Conservation (phyloP, 2,113 vertebrate genomes). For the Mus spicilegus region DNA sequence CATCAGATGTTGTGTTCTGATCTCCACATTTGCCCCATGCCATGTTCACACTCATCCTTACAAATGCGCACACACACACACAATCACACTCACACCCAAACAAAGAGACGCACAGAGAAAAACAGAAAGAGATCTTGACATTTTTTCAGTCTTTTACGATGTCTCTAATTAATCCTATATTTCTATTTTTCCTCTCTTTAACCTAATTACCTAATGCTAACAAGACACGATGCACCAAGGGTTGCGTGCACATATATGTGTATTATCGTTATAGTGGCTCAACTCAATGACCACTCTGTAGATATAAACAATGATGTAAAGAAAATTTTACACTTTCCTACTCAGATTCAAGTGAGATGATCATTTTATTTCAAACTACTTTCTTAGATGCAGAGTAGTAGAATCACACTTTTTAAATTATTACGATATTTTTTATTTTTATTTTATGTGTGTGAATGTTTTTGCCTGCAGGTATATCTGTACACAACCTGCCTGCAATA, state of each 20-base stretch:
- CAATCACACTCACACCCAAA: not conserved
- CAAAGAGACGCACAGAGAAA: not conserved
- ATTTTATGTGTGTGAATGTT: not conserved
- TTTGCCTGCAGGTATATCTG: too few relatives aligned
- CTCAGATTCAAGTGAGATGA: conserved; percentile 53
- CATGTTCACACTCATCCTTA: not conserved
- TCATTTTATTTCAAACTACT: conserved; percentile 60
- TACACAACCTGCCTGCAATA: too few relatives aligned
- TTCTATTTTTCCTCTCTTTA: conserved; percentile 31
- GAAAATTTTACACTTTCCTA: not conserved
- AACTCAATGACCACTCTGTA: not conserved
- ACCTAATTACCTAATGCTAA: not conserved
- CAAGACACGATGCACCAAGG: not conserved
- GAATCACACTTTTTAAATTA: not conserved
- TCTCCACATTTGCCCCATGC: not conserved
- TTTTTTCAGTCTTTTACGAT: not conserved
- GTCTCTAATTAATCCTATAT: not conserved
- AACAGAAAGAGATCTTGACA: not conserved
- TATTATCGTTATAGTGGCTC: not conserved
- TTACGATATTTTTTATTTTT: not conserved
- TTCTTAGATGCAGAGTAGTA: not conserved
- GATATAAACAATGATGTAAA: not conserved
- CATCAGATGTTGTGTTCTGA: not conserved
- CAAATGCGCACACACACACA: not conserved
- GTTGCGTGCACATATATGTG: not conserved